These are phyloP conservation scores for Rhinichthys klamathensis DNA, from an alignment of 2,113 vertebrate species.

Conservation along the genomic window DNA sequence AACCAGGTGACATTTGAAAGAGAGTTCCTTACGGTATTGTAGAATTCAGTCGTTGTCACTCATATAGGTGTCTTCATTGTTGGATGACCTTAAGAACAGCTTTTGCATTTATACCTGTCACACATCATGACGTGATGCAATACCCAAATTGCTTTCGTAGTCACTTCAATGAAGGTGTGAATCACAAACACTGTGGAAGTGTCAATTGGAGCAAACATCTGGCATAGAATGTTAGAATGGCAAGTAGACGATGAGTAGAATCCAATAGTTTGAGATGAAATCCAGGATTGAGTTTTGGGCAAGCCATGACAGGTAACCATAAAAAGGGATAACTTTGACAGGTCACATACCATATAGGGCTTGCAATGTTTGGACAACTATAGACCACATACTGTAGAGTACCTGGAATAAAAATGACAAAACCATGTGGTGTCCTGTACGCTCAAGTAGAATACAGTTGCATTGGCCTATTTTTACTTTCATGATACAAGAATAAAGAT, in stretches of 20 bases:
- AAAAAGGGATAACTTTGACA: not conserved
- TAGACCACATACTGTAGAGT: no score
- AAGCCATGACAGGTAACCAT: not conserved
- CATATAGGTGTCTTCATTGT: not conserved
- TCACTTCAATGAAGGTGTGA: not conserved
- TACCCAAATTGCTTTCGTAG: not conserved
- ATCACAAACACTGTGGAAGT: not conserved
- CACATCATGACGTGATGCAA: not conserved
- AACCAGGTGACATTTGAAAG: not conserved
- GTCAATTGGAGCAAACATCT: not conserved
- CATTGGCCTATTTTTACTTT: not conserved
- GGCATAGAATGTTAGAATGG: not conserved
- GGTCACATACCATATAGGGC: not conserved
- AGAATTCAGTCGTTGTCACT: not conserved
- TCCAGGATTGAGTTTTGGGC: not conserved
- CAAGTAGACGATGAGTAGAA: not conserved
- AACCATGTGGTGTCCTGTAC: not conserved
- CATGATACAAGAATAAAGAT: not conserved
- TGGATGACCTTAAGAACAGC: not conserved
- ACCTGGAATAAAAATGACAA: slow-evolving; percentile 2
- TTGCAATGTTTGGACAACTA: not conserved
- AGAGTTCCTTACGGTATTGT: not conserved
- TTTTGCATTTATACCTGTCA: not conserved
- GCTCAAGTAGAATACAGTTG: not conserved
- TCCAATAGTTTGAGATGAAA: not conserved